A percentile compares a stretch with the other conserved stretches of the same genome.
phyloP scores from a whole-genome alignment of 2,113 vertebrate genomes.

The Octodon degus region DNA sequence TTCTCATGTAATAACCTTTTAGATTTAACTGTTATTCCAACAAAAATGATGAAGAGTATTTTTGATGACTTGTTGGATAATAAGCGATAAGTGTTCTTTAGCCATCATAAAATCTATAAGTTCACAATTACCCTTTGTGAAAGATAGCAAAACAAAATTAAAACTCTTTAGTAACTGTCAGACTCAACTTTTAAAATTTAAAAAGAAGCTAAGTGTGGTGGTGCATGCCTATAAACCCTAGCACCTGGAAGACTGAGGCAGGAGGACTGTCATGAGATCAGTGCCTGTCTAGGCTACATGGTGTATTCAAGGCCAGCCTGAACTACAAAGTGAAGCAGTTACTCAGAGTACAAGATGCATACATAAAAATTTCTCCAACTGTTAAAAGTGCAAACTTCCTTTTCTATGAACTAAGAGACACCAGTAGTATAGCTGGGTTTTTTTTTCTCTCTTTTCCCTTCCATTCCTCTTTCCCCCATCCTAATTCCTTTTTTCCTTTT shows the following conservation, averaged over 20 bases:
- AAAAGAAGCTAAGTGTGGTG: neutral
- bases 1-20: slow-evolving; percentile 29
- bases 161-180: slow-evolving; percentile 2
- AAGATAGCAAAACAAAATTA: slow-evolving; percentile 5
- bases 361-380: no score
- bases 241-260: neutral
- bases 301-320: neutral
- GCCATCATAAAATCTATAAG: slow-evolving; percentile 22
- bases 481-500: no score
- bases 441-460: no score
- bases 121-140: slow-evolving; percentile 38
- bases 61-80: neutral
- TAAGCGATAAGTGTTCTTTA: neutral
- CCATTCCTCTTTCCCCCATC: no score
- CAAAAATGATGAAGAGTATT: slow-evolving; percentile 21
- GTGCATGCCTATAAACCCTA: neutral
- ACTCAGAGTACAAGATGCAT: no score
- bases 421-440: no score
- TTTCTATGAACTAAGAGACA: no score
- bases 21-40: neutral
- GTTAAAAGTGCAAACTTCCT: no score
- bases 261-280: neutral
- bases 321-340: neutral
- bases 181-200: neutral
- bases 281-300: neutral